Percentiles rank a stretch among this genome's conserved stretches.
These are phyloP conservation scores for Danio kyathit DNA, from an alignment of 2,797 vertebrate species.

Conservation along the genomic window DNA sequence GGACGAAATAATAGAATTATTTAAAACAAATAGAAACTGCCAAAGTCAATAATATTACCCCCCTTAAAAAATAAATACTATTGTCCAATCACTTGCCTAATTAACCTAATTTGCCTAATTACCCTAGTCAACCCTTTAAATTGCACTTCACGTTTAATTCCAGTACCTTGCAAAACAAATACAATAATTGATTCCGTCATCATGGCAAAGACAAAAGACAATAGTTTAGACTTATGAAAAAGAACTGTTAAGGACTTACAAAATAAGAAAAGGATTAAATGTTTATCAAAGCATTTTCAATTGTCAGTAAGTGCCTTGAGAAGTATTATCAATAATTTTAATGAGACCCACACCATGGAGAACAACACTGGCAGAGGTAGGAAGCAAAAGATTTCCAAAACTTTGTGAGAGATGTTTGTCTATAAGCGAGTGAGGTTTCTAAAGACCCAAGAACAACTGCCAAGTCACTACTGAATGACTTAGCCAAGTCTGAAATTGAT, in stretches of 20 bases:
- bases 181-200: no score
- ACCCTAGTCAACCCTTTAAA: no score
- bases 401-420: background rate
- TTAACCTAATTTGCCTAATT: no score
- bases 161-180: no score
- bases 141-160: no score
- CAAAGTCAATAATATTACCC: no score
- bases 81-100: no score
- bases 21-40: no score
- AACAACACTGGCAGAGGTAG: background rate
- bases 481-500: background rate
- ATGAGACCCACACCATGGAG: background rate
- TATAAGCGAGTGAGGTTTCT: background rate
- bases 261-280: background rate
- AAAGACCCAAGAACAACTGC: background rate
- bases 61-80: no score
- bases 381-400: background rate
- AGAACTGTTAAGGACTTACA: background rate
- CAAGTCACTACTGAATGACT: slow-evolving; percentile 7
- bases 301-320: background rate
- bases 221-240: background rate
- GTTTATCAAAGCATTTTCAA: background rate
- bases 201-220: background rate
- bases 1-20: no score
- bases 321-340: background rate